Conservation (phyloP, 2,888 invertebrate species). For the Mythimna pallens region DNA sequence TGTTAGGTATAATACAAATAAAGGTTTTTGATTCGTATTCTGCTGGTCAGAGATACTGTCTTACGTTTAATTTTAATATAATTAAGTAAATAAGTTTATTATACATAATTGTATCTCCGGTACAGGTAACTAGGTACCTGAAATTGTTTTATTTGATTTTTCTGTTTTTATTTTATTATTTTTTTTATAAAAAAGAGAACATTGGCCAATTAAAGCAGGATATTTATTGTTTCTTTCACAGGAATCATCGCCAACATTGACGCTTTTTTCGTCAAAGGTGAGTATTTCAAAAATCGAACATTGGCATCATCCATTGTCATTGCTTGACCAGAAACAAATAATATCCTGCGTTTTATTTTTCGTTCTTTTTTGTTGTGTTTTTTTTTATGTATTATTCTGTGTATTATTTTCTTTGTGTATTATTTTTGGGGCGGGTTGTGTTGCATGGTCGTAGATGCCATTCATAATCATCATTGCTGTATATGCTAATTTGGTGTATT, state of each 20-base stretch:
- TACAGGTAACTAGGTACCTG: background rate
- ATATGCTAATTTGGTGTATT: conserved; percentile 61
- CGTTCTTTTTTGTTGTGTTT: conserved; percentile 52
- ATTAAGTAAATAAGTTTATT: background rate
- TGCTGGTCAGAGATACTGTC: background rate
- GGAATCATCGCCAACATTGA: conserved; percentile 95
- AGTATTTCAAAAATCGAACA: conserved; percentile 80
- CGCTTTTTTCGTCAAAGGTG: conserved; percentile 95
- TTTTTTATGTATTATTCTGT: conserved; percentile 39
- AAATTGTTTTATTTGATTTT: conserved; percentile 41
- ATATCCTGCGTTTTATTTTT: conserved; percentile 75
- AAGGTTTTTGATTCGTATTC: background rate
- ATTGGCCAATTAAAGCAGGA: conserved; percentile 85
- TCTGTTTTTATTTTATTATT: conserved; percentile 57
- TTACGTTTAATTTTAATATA: background rate
- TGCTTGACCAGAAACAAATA: conserved; percentile 78
- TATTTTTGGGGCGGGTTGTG: conserved; percentile 52
- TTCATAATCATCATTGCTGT: conserved; percentile 64
- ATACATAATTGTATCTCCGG: background rate
- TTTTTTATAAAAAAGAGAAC: conserved; percentile 51
- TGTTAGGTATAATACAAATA: background rate
- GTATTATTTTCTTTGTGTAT: conserved; percentile 50
- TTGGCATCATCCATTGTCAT: conserved; percentile 72
- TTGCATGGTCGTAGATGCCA: conserved; percentile 62
- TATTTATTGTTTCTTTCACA: conserved; percentile 91